These are phyloP conservation scores for Chironomus riparius DNA, from an alignment of 2,888 invertebrate species.

Conservation along the genomic window DNA sequence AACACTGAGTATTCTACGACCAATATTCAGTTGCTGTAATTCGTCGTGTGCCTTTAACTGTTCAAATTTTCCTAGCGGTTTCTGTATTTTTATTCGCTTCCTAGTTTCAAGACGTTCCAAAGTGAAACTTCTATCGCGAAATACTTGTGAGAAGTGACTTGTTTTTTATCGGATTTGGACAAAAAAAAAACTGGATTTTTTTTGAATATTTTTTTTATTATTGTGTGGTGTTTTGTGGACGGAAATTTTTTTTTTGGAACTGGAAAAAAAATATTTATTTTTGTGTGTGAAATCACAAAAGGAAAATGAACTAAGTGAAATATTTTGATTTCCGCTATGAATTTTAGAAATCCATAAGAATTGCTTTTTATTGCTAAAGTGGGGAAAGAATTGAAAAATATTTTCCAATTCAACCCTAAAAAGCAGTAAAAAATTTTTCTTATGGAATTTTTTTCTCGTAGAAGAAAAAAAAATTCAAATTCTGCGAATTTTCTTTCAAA, in stretches of 20 bases:
- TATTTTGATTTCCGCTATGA: slow-evolving; percentile 14
- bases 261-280: background rate
- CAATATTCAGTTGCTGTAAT: slow-evolving; percentile 21
- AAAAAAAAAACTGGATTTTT: no score
- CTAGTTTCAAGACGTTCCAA: slow-evolving; percentile 24
- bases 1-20: slow-evolving; percentile 10
- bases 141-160: background rate
- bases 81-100: slow-evolving; percentile 26
- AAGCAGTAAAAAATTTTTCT: background rate
- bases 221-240: background rate
- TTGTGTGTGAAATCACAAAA: background rate
- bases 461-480: background rate
- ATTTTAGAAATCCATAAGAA: background rate
- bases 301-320: slow-evolving; percentile 16
- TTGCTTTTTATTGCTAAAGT: background rate
- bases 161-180: background rate
- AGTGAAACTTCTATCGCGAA: background rate
- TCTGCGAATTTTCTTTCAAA: background rate
- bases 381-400: background rate
- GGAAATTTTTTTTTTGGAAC: background rate
- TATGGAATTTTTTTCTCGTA: background rate
- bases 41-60: slow-evolving; percentile 24
- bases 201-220: background rate
- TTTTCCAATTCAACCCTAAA: background rate
- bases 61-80: slow-evolving; percentile 21